Evolutionary conservation across 2,113 vertebrate species (phyloP), one percentile per base, ranked within the genome.

Genomic region (Castor canadensis): DNA sequence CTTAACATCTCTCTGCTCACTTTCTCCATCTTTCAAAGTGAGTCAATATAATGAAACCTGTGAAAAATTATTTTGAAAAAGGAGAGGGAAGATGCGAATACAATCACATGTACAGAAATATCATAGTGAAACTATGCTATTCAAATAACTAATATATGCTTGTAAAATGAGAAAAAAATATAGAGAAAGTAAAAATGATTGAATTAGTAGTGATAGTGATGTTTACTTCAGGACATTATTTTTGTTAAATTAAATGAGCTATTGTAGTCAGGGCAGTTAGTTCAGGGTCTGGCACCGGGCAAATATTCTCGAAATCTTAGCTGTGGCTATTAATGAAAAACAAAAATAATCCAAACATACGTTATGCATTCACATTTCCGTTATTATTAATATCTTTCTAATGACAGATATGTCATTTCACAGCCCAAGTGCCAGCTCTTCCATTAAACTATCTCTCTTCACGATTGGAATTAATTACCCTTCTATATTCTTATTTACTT

Each of bases 401-500:
- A 91, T 97, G 86, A 87, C 64, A 83, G 47, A 67, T 93, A 90
- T 80, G 83, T 94, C 86, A 92, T 73, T 81, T 71, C 47, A 88
- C 54, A 90, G 43, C 88, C 85, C 88, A 93, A 96, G 95, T 95
- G 90, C 96, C 96, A 96, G 0, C 91, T 89, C 79, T 83, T 96
- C 91, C 93, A 96, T 96, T 97, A 97, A 89, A 91, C 58, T 62
- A 81, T 89, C 93, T 88, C 77, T 90, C 17, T 66, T 86, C 56
- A 69, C 67, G 82, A 87, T 28, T 83, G 83, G 82, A 96, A 95
- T 97, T 94, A 97, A 97, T 96, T 94, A 93, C 64, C 81, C 62
- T 88, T 94, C 91, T 94, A 2, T 94, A 91, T 93, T 96, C 91
- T 96, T 97, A 96, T 95, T 96, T 97, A 91, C 95, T 97, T 95